These are phyloP conservation scores for Pogonomyrmex californicus DNA, from an alignment of 1,140 invertebrate species.

Conservation along the genomic window DNA sequence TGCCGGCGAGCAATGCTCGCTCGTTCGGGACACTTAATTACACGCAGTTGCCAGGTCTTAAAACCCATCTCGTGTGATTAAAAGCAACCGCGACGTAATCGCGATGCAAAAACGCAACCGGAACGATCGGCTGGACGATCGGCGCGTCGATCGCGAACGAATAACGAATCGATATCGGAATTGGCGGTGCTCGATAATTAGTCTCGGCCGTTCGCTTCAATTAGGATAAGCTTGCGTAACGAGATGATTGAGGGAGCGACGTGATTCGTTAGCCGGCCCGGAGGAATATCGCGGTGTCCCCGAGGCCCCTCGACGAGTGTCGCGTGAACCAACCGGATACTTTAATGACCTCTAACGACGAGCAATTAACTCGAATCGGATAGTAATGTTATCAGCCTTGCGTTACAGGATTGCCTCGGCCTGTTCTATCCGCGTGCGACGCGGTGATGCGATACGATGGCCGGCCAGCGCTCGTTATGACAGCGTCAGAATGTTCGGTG, in stretches of 20 bases:
- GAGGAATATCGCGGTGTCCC: constrained; percentile 66
- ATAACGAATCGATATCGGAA: constrained; percentile 52
- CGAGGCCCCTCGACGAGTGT: constrained; percentile 68
- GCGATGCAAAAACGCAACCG: neutral
- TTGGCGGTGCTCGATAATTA: constrained; percentile 65
- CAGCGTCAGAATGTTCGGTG: constrained; percentile 66
- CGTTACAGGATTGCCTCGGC: constrained; percentile 73
- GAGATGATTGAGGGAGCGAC: constrained; percentile 69
- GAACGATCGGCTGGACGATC: neutral
- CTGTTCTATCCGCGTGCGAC: constrained; percentile 6
- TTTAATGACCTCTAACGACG: constrained; percentile 86
- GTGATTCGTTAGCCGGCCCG: constrained; percentile 65
- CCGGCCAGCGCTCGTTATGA: constrained; percentile 51
- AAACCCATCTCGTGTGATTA: constrained; percentile 18
- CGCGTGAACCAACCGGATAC: constrained; percentile 83
- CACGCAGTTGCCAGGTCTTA: constrained; percentile 19
- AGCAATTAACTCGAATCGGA: constrained; percentile 83
- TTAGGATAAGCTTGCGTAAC: constrained; percentile 70
- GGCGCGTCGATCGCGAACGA: constrained; percentile 31
- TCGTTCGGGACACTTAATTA: constrained; percentile 30
- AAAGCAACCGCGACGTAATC: constrained; percentile 25
- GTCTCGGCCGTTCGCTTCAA: constrained; percentile 60
- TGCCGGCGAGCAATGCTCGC: neutral
- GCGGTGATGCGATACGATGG: neutral
- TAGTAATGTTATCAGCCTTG: constrained; percentile 80